Conservation (phyloP, 2,888 invertebrate species). For the Adela reaumurella region DNA sequence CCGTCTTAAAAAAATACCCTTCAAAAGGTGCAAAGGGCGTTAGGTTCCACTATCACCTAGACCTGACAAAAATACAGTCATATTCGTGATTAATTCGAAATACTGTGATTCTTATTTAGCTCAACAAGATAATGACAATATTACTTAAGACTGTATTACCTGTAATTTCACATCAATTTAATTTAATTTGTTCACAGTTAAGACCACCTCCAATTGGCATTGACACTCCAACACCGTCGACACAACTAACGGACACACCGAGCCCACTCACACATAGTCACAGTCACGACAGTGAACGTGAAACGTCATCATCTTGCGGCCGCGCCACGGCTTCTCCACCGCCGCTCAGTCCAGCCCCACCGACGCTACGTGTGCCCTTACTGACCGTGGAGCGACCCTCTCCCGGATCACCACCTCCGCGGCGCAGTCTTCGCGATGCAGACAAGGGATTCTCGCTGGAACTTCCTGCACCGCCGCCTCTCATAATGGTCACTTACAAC, state of each 20-base stretch:
- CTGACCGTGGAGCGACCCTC: conserved; percentile 66
- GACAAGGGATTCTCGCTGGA: conserved; percentile 61
- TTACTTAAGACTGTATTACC: no score
- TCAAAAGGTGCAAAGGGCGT: no score
- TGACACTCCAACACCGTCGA: conserved; percentile 44
- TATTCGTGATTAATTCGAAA: no score
- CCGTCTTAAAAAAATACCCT: no score
- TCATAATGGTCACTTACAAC: conserved; percentile 72
- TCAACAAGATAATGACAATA: no score
- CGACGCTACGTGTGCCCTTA: conserved; percentile 59
- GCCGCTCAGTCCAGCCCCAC: conserved; percentile 33
- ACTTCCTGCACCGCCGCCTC: conserved; percentile 61
- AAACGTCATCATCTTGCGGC: conserved; percentile 30
- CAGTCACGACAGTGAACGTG: conserved; percentile 44
- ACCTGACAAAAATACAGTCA: no score
- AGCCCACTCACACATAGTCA: conserved; percentile 39
- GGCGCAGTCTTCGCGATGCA: conserved; percentile 58
- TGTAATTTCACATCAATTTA: no score
- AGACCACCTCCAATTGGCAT: conserved; percentile 47
- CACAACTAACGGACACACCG: conserved; percentile 43
- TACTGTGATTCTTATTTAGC: no score
- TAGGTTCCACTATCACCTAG: no score
- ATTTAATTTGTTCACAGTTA: conserved; percentile 47
- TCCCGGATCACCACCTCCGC: conserved; percentile 61
- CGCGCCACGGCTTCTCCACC: conserved; percentile 12